These are phyloP conservation scores for Saturnia japonica DNA, from an alignment of 2,888 invertebrate genomes.

Conservation along the genomic window DNA sequence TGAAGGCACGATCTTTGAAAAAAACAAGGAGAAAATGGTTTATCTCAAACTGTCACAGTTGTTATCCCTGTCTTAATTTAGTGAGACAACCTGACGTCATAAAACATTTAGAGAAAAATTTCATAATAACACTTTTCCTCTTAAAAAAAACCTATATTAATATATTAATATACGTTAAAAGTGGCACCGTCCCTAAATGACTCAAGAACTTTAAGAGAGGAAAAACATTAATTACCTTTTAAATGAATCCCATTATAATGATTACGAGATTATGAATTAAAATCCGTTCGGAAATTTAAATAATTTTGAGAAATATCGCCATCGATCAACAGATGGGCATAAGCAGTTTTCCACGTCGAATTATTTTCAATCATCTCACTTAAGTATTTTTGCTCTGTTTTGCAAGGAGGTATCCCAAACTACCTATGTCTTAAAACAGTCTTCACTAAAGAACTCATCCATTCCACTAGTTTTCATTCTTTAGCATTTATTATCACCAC, in stretches of 20 bases:
- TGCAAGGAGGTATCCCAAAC: too few relatives aligned
- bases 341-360: too few relatives aligned
- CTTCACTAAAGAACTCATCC: too few relatives aligned
- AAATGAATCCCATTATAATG: not conserved
- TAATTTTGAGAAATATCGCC: not conserved
- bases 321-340: not conserved
- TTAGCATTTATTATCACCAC: too few relatives aligned
- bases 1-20: slow-evolving; percentile 1
- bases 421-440: too few relatives aligned
- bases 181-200: not conserved
- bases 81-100: not conserved
- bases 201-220: not conserved
- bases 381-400: too few relatives aligned
- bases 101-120: not conserved
- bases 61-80: slow-evolving; percentile 6
- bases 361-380: too few relatives aligned
- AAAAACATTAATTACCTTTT: not conserved
- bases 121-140: not conserved
- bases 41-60: slow-evolving; percentile 4
- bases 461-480: too few relatives aligned
- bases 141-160: not conserved
- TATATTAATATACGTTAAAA: not conserved
- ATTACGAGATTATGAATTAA: not conserved
- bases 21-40: slow-evolving; percentile 1
- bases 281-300: not conserved